Base-by-base conservation (phyloP, 2,113 vertebrate genomes). In the Datnioides undecimradiatus region DNA sequence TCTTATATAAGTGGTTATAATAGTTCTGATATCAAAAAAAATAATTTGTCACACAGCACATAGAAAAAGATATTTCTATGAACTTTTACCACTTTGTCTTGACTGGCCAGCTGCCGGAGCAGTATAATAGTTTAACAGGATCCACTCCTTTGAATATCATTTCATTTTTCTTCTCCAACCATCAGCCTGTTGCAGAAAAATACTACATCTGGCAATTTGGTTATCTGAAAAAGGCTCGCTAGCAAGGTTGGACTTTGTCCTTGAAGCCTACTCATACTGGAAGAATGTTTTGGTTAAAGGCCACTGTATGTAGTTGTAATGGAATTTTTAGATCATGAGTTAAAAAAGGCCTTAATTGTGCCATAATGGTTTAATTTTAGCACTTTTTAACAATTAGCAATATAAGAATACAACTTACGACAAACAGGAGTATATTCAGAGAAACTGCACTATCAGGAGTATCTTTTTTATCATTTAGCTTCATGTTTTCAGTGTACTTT, bases 251-350 rank as follows among this genome's bases (percentile, higher is more conserved):
- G 23, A 64, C 52, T 33, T 36, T 48, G 34, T 64, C 14, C 36
- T 51, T 59, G 48, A 46, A 41, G 38, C 59, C 9, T 25, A 21
- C 34, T 64, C 33, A 52, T 17, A 60, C 36, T 38, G 36, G 10
- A 58, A 41, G 49, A 62, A 81, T 75, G 34, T 23, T 43, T 9
- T 6, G 23, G 31, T 72, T 49, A 76, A 71, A 75, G 72, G 31
- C 64, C 21, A 49, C 45, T 46, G 23, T 25, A 29, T 60, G 65
- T 40, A 7, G 3, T 9, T 25, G 19, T 14, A 36, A n/a, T n/a
- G n/a, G n/a, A n/a, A n/a, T 43, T 36, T 49, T 60, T 64, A 7
- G 38, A 13, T 63, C 40, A 49, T 58, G 62, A 83, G 8, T n/a
- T n/a, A 64, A 48, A 52, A 73, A 64, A 23, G 8, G 55, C 57